These are phyloP conservation scores for Busseola fusca DNA, from an alignment of 2,888 invertebrate genomes.

Conservation along the genomic window DNA sequence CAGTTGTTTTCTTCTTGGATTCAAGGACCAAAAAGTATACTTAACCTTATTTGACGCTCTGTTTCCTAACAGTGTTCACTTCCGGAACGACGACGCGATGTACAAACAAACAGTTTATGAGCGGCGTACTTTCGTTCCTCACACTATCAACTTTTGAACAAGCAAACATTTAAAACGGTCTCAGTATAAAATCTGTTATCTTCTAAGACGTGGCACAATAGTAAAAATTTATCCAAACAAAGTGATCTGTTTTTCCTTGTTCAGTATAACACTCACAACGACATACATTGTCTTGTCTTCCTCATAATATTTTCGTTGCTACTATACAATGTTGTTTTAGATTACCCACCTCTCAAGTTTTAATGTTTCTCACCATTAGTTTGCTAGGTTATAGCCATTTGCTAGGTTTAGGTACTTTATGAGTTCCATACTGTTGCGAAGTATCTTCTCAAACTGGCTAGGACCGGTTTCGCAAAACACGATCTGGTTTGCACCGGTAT, in stretches of 20 bases:
- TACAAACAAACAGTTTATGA: constrained; percentile 13
- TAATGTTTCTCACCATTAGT: constrained; percentile 30
- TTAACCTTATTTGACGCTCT: neutral
- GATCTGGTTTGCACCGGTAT: constrained; percentile 51
- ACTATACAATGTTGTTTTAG: constrained; percentile 1
- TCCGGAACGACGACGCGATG: constrained; percentile 8
- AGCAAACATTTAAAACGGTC: constrained; percentile 27
- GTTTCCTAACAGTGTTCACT: constrained; percentile 3
- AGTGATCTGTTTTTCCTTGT: constrained; percentile 23
- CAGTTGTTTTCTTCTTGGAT: neutral
- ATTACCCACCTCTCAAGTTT: neutral
- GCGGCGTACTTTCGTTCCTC: neutral
- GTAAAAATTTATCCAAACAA: constrained; percentile 32
- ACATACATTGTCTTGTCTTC: constrained; percentile 18
- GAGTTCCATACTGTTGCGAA: constrained; percentile 37
- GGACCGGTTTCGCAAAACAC: constrained; percentile 46
- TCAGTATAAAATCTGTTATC: constrained; percentile 22
- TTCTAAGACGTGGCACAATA: constrained; percentile 13
- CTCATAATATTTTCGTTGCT: constrained; percentile 23
- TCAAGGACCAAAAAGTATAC: neutral
- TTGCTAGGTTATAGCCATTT: too few species aligned
- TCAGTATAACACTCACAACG: constrained; percentile 6
- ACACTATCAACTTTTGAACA: neutral
- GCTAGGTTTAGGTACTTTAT: constrained; percentile 30
- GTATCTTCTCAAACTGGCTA: constrained; percentile 39